Conservation (phyloP, 2,113 vertebrate genomes). For the Paradoxurus hermaphroditus region DNA sequence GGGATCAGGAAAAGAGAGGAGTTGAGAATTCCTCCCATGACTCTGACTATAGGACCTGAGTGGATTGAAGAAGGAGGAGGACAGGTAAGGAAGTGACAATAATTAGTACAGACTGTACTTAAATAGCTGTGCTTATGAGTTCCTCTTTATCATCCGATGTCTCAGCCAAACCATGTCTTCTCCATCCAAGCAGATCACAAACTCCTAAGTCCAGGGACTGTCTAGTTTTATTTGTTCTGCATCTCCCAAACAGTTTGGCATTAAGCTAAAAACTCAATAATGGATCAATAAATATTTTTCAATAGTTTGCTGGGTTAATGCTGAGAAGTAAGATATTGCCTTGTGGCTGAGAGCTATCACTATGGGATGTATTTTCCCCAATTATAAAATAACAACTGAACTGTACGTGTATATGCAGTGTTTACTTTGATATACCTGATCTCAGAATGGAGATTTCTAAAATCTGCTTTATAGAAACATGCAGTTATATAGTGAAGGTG, state of each 20-base stretch:
- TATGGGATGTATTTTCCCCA: not conserved
- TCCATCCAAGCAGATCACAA: not conserved
- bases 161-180: not conserved
- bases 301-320: not conserved
- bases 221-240: not conserved
- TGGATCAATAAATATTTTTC: not conserved
- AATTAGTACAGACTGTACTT: not conserved
- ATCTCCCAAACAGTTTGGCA: not conserved
- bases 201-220: not conserved
- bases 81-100: not conserved
- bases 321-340: not conserved
- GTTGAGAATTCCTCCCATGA: not conserved
- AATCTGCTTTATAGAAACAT: not conserved
- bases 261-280: conserved; percentile 4
- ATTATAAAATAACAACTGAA: conserved; percentile 25
- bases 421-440: not conserved
- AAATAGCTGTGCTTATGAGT: not conserved
- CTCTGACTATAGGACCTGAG: not conserved
- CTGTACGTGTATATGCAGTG: not conserved
- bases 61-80: not conserved
- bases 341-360: not conserved
- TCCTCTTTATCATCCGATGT: not conserved
- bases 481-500: not conserved
- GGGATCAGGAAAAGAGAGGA: not conserved
- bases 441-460: conserved; percentile 13